Percentiles rank a stretch among this genome's conserved stretches.
These are phyloP conservation scores for Apodemus sylvaticus DNA, from an alignment of 2,113 vertebrate species.

Conservation along the genomic window DNA sequence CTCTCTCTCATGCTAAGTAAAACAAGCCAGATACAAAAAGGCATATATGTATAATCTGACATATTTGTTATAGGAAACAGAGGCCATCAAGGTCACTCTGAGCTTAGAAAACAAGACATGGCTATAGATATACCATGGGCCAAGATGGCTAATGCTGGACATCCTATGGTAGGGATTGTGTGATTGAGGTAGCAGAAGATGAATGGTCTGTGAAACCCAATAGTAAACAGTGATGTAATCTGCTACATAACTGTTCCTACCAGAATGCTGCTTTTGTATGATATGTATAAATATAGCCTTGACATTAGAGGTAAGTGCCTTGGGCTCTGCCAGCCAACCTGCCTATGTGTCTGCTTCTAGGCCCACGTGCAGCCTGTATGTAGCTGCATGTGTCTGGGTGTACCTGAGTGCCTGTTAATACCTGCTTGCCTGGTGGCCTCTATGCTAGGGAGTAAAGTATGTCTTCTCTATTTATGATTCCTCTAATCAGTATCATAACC, in stretches of 20 bases:
- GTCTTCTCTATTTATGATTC: not conserved
- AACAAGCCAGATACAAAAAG: not conserved
- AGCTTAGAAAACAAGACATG: not conserved
- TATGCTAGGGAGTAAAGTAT: not conserved
- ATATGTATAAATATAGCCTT: too few species aligned
- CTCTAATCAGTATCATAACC: not conserved
- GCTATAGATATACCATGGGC: not conserved
- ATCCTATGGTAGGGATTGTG: not conserved
- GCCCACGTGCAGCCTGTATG: too few species aligned
- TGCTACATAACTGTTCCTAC: not conserved
- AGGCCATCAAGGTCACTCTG: not conserved
- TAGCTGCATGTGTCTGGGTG: not conserved
- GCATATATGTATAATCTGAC: not conserved
- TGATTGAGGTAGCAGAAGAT: not conserved
- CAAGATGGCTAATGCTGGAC: not conserved
- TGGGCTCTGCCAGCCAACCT: not conserved
- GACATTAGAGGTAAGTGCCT: not conserved
- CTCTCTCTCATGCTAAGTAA: not conserved
- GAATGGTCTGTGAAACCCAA: not conserved
- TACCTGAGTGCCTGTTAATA: not conserved
- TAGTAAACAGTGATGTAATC: not conserved
- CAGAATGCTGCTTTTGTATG: not conserved
- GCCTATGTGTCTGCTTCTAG: not conserved
- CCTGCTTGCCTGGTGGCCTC: not conserved
- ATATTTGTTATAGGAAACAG: not conserved